Evolutionary conservation across 1,140 invertebrate species (phyloP).

Genomic region (Drosophila eugracilis): DNA sequence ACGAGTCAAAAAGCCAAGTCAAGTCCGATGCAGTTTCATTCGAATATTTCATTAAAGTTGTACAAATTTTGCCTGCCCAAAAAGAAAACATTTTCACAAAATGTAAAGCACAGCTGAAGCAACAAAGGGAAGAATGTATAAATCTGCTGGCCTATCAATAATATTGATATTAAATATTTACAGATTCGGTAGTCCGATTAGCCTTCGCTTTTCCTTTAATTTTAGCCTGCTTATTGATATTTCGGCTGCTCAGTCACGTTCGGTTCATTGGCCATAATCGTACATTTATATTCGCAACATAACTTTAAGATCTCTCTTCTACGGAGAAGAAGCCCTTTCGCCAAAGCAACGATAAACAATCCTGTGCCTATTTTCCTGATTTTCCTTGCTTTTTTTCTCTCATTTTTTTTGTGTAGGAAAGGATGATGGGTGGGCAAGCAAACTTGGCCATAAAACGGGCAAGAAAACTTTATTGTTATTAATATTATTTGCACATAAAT

Average conservation of each 20-base stretch:
- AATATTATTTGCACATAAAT: conserved; percentile 64
- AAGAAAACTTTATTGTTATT: conserved; percentile 63
- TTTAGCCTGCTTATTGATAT: conserved; percentile 16
- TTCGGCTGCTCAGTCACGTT: conserved; percentile 23
- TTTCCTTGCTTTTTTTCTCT: conserved; percentile 8
- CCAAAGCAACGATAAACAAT: conserved; percentile 13
- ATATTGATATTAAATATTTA: conserved; percentile 17
- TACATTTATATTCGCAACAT: conserved; percentile 47
- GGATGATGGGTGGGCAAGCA: conserved; percentile 4
- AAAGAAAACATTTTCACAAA: too few species aligned
- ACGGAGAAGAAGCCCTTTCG: not conserved
- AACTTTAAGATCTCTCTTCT: conserved; percentile 38
- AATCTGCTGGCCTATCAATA: conserved; percentile 2
- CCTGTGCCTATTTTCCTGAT: conserved; percentile 26
- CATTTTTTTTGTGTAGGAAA: not conserved
- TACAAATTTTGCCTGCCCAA: not conserved
- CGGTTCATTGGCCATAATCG: conserved; percentile 26
- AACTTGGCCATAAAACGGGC: conserved; percentile 56
- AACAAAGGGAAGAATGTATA: not conserved
- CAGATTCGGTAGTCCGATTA: not conserved
- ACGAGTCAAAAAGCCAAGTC: conserved; percentile 9
- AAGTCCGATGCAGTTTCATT: conserved; percentile 4
- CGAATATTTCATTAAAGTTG: conserved; percentile 25
- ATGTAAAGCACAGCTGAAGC: not conserved
- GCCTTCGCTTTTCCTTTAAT: conserved; percentile 8